phyloP scores from a whole-genome alignment of 2,888 invertebrate genomes.

The Ernsta delagoae region DNA sequence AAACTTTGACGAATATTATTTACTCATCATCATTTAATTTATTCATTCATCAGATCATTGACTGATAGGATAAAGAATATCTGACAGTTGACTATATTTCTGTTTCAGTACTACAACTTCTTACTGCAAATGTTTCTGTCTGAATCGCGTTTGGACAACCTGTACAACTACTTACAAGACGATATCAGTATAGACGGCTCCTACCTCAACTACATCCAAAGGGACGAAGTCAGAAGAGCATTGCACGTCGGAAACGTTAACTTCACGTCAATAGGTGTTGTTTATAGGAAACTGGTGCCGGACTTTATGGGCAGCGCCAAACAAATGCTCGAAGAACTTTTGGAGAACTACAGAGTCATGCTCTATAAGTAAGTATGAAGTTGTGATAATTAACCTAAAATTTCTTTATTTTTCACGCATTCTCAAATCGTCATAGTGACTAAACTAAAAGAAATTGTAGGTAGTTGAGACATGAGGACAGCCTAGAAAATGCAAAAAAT shows the following conservation, averaged over 20 bases:
- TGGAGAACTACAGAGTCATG: constrained; percentile 84
- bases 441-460: too few relatives aligned
- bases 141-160: constrained; percentile 71
- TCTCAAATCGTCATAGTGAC: too few relatives aligned
- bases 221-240: constrained; percentile 72
- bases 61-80: too few relatives aligned
- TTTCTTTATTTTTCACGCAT: neutral
- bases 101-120: constrained; percentile 79
- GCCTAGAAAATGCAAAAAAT: too few relatives aligned
- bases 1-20: too few relatives aligned
- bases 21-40: too few relatives aligned
- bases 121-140: constrained; percentile 72
- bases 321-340: constrained; percentile 79
- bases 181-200: constrained; percentile 67
- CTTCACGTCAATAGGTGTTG: constrained; percentile 79
- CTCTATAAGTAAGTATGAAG: constrained; percentile 82
- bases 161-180: constrained; percentile 80
- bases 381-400: neutral
- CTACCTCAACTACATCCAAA: constrained; percentile 74
- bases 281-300: constrained; percentile 77
- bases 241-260: constrained; percentile 81
- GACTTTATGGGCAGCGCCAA: constrained; percentile 86
- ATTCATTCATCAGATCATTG: too few relatives aligned
- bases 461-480: too few relatives aligned
- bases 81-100: constrained; percentile 9